A percentile compares a stretch with the other conserved stretches of the same genome.
Evolutionary conservation across 2,113 vertebrate species (phyloP).

Genomic region (Eptesicus fuscus): DNA sequence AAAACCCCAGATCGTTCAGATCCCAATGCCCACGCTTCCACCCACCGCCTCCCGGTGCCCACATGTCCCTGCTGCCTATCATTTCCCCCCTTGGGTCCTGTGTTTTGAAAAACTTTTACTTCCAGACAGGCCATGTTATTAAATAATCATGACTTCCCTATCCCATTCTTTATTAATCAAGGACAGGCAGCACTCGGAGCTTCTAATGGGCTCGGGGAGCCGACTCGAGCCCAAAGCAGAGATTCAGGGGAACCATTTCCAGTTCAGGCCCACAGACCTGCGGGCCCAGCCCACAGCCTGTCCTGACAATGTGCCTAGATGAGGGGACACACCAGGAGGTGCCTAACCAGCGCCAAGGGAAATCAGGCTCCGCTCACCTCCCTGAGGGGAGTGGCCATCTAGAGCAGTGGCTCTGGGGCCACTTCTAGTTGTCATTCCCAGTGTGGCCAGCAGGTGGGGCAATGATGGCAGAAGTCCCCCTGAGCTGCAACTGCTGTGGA

Average conservation of each 20-base stretch:
- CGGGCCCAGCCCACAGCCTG: background rate
- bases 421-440: background rate
- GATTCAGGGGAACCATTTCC: accelerated
- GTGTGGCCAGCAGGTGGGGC: constrained; percentile 62
- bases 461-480: background rate
- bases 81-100: background rate
- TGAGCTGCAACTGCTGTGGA: background rate
- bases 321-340: too few relatives aligned
- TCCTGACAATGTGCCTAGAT: background rate
- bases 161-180: constrained; percentile 28
- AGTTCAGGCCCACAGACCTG: background rate
- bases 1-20: background rate
- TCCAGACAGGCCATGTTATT: background rate
- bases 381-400: accelerated
- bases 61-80: accelerated
- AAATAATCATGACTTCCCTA: constrained; percentile 29
- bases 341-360: background rate
- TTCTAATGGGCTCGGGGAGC: background rate
- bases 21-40: background rate
- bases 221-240: background rate
- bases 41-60: accelerated
- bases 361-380: background rate
- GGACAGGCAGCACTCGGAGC: background rate
- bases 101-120: constrained; percentile 23
- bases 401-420: too few relatives aligned